Conservation (phyloP, 2,797 vertebrate species). For the Borostomias antarcticus region DNA sequence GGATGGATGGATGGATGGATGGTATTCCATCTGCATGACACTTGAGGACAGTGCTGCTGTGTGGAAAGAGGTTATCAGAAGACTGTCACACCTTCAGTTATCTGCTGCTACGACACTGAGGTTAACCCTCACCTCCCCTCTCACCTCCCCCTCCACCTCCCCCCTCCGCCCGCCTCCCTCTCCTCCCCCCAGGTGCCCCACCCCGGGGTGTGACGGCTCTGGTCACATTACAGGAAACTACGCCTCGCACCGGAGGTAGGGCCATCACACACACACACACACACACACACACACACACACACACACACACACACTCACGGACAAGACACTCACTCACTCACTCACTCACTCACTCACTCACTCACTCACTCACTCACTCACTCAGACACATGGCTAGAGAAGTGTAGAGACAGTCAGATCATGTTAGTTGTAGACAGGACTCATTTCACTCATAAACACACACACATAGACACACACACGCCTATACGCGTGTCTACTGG, state of each 20-base stretch:
- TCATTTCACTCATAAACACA: conserved; percentile 58
- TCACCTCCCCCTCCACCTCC: conserved; percentile 51
- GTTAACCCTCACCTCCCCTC: conserved; percentile 23
- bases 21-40: too few relatives aligned
- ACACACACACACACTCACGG: conserved; percentile 23
- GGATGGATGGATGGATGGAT: too few relatives aligned
- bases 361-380: conserved; percentile 1
- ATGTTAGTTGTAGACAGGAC: conserved; percentile 67
- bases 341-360: conserved; percentile 6
- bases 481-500: background rate
- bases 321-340: conserved; percentile 3
- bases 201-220: conserved; percentile 95
- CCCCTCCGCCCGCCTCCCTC: conserved; percentile 40
- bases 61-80: too few relatives aligned
- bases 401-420: conserved; percentile 72
- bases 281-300: conserved; percentile 16
- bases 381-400: conserved; percentile 57
- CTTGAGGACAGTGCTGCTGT: too few relatives aligned
- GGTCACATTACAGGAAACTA: conserved; percentile 99
- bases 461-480: conserved; percentile 51
- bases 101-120: too few relatives aligned
- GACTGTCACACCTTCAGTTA: too few relatives aligned
- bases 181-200: conserved; percentile 87
- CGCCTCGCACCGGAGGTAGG: conserved; percentile 93
- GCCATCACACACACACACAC: background rate